Conservation (phyloP, 2,888 invertebrate genomes). For the Parascotia fuliginaria region DNA sequence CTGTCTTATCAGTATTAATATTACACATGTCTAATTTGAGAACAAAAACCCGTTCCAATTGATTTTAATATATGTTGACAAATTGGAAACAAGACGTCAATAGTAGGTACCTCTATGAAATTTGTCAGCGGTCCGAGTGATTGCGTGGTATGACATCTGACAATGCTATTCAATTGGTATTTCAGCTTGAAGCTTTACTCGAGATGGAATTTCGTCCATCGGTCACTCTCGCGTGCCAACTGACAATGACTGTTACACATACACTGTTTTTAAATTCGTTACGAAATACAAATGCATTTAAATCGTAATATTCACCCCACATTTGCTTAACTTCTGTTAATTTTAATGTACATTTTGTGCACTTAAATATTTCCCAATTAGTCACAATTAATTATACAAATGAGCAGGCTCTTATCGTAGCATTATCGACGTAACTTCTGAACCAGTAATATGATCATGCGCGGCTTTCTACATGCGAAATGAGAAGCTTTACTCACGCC, state of each 20-base stretch:
- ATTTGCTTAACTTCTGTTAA: slow-evolving; percentile 41
- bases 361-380: slow-evolving; percentile 69
- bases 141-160: slow-evolving; percentile 52
- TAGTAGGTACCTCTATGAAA: not conserved
- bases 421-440: slow-evolving; percentile 67
- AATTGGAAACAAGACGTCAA: not conserved
- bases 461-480: slow-evolving; percentile 73
- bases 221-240: slow-evolving; percentile 37
- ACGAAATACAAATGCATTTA: slow-evolving; percentile 19
- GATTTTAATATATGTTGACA: no score
- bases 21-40: not conserved
- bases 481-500: slow-evolving; percentile 78
- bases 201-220: slow-evolving; percentile 65
- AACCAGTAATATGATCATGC: slow-evolving; percentile 65
- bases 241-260: slow-evolving; percentile 25
- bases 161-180: slow-evolving; percentile 69
- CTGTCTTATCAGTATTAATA: no score
- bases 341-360: slow-evolving; percentile 54
- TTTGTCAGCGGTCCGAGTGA: slow-evolving; percentile 1
- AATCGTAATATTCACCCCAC: slow-evolving; percentile 10
- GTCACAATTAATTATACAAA: slow-evolving; percentile 75
- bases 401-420: slow-evolving; percentile 65
- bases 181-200: slow-evolving; percentile 56
- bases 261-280: slow-evolving; percentile 26
- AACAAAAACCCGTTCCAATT: not conserved